phyloP scores from a whole-genome alignment of 2,797 vertebrate genomes.

The Cossypha polioptera region DNA sequence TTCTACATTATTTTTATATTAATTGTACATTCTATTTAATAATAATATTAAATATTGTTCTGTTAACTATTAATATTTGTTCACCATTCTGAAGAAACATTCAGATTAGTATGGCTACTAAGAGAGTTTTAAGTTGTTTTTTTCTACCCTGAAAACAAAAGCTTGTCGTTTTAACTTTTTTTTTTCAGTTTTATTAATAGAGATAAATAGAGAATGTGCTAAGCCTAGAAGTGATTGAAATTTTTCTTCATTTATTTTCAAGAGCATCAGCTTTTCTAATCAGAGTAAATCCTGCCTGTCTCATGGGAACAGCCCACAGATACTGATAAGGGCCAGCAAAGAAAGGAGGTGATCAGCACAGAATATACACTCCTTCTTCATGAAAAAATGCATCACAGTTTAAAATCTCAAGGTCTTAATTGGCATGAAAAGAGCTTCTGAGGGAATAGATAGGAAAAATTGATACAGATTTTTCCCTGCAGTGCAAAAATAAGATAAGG shows the following conservation, averaged over 20 bases:
- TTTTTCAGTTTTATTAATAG: not conserved
- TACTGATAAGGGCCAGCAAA: not conserved
- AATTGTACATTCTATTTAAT: not conserved
- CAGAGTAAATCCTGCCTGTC: not conserved
- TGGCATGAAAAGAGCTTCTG: not conserved
- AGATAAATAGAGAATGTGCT: not conserved
- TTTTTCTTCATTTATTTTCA: not conserved
- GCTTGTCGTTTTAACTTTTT: not conserved
- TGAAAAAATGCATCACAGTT: not conserved
- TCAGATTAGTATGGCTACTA: not conserved
- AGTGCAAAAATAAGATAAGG: not conserved
- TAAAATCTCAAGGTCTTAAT: not conserved
- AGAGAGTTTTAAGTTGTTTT: not conserved
- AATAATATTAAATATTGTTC: too few species aligned
- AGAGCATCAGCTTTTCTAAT: not conserved
- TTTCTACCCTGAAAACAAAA: not conserved
- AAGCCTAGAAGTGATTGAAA: not conserved
- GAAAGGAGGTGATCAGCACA: not conserved
- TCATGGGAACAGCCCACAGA: not conserved
- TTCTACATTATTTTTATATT: not conserved
- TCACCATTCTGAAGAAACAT: not conserved
- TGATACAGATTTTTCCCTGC: not conserved
- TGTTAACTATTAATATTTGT: not conserved
- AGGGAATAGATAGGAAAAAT: not conserved
- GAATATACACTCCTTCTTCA: not conserved